A percentile compares a stretch with the other conserved stretches of the same genome.
Conservation (phyloP, 2,113 vertebrate species). For the Pygoscelis antarcticus region DNA sequence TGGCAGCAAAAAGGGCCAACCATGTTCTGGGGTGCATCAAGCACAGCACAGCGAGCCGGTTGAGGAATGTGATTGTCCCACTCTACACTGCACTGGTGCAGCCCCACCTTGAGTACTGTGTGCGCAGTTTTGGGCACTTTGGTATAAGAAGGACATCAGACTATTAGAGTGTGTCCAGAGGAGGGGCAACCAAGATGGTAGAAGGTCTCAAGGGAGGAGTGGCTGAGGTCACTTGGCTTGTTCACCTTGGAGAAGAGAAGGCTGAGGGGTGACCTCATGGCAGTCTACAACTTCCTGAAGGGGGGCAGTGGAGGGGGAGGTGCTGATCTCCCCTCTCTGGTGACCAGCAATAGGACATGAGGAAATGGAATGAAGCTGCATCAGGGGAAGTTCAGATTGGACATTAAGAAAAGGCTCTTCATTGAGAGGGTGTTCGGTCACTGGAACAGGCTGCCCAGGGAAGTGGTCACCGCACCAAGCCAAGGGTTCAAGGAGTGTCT, state of each 20-base stretch:
- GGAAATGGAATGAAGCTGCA: background rate
- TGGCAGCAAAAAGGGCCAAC: background rate
- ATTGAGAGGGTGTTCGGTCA: rapidly evolving
- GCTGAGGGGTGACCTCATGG: background rate
- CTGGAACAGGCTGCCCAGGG: background rate
- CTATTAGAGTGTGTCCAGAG: background rate
- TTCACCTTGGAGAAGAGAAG: background rate
- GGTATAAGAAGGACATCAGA: background rate
- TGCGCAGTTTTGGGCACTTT: background rate
- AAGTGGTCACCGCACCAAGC: background rate
- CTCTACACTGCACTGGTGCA: rapidly evolving
- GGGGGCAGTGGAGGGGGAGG: rapidly evolving
- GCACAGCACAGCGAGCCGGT: background rate
- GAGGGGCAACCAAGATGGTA: background rate
- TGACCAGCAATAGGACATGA: rapidly evolving
- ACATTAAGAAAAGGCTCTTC: background rate
- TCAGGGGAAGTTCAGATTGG: background rate
- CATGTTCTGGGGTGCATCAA: no score
- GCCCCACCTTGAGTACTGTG: background rate
- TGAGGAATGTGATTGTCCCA: background rate
- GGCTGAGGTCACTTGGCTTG: background rate
- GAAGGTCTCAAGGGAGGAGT: rapidly evolving
- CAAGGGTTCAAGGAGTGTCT: background rate
- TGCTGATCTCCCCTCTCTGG: background rate
- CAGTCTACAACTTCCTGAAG: background rate